These are phyloP conservation scores for Acanthochromis polyacanthus DNA, from an alignment of 2,113 vertebrate species.

Conservation along the genomic window DNA sequence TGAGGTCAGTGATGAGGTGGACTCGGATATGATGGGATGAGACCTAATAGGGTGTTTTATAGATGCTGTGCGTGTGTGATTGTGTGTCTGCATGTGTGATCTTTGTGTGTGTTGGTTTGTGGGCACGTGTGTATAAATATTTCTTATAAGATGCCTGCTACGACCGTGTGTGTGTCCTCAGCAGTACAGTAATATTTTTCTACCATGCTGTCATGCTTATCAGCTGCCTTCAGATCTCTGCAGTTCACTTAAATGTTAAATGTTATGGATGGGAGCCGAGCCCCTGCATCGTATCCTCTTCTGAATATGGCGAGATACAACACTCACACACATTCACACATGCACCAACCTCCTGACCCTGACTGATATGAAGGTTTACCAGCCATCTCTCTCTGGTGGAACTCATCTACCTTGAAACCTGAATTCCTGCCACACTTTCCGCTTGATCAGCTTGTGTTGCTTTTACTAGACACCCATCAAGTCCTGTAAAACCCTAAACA, in stretches of 20 bases:
- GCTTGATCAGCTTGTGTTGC: slow-evolving; percentile 34
- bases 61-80: slow-evolving; percentile 53
- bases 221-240: slow-evolving; percentile 51
- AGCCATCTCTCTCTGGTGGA: slow-evolving; percentile 56
- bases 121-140: slow-evolving; percentile 39
- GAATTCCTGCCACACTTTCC: slow-evolving; percentile 31
- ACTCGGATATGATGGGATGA: slow-evolving; percentile 78
- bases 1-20: slow-evolving; percentile 80
- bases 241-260: slow-evolving; percentile 62
- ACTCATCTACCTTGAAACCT: slow-evolving; percentile 61
- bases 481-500: slow-evolving; percentile 39
- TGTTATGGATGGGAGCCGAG: slow-evolving; percentile 55
- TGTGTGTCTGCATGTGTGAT: slow-evolving; percentile 46
- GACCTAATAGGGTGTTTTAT: slow-evolving; percentile 77
- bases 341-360: slow-evolving; percentile 56
- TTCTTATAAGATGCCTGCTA: slow-evolving; percentile 16
- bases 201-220: slow-evolving; percentile 54
- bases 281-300: slow-evolving; percentile 1
- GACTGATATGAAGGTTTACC: slow-evolving; percentile 67
- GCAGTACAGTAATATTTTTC: slow-evolving; percentile 22
- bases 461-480: slow-evolving; percentile 54
- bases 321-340: slow-evolving; percentile 7
- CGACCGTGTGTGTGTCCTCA: slow-evolving; percentile 41
- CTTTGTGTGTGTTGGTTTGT: slow-evolving; percentile 29
- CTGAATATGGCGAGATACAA: slow-evolving; percentile 40